Percentiles rank a stretch among this genome's conserved stretches.
These are phyloP conservation scores for Chrysolina haemoptera DNA, from an alignment of 2,888 invertebrate genomes.

Conservation along the genomic window DNA sequence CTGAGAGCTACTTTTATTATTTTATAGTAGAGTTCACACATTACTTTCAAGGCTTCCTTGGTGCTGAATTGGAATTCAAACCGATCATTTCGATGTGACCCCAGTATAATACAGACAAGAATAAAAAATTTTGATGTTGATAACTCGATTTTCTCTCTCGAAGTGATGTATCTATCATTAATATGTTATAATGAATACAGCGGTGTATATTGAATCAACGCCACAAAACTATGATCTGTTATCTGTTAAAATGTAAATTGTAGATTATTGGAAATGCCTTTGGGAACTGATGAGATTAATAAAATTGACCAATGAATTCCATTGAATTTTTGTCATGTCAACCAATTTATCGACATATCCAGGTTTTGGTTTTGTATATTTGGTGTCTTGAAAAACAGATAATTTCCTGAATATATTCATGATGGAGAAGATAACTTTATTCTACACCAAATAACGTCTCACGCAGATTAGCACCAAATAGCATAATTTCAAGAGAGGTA, in stretches of 20 bases:
- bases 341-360: background rate
- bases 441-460: too few relatives aligned
- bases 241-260: constrained; percentile 53
- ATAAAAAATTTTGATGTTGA: constrained; percentile 41
- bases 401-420: background rate
- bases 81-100: constrained; percentile 36
- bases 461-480: too few relatives aligned
- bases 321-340: constrained; percentile 18
- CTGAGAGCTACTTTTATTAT: background rate
- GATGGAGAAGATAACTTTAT: too few relatives aligned
- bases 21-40: constrained; percentile 5
- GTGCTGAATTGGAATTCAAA: constrained; percentile 18
- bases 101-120: constrained; percentile 40
- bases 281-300: constrained; percentile 59
- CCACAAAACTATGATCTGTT: constrained; percentile 47
- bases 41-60: background rate
- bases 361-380: background rate
- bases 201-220: constrained; percentile 40
- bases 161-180: constrained; percentile 27
- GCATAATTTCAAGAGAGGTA: too few relatives aligned
- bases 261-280: constrained; percentile 52
- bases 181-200: constrained; percentile 45
- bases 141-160: constrained; percentile 26
- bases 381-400: background rate
- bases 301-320: constrained; percentile 46